Conservation (phyloP, 2,113 vertebrate genomes). For the Rhinoderma darwinii region DNA sequence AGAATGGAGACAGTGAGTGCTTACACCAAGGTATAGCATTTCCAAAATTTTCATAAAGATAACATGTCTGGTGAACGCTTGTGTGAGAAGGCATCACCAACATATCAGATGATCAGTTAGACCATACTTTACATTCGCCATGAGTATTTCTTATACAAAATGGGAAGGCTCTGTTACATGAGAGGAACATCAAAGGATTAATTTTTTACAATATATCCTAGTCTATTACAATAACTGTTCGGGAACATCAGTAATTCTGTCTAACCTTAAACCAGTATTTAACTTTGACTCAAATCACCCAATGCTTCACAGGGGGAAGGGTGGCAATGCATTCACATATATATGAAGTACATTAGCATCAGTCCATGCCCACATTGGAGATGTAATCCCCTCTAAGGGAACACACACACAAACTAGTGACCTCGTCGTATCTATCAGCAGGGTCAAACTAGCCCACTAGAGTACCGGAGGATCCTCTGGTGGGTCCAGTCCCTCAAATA, state of each 20-base stretch:
- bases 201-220: constrained; percentile 17
- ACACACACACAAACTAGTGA: not conserved
- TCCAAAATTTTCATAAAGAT: constrained; percentile 34
- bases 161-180: constrained; percentile 10
- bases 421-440: not conserved
- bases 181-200: constrained; percentile 34
- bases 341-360: not conserved
- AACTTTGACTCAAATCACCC: not conserved
- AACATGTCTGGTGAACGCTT: constrained; percentile 44
- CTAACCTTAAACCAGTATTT: not conserved
- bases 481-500: not conserved
- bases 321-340: not conserved
- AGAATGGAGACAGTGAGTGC: constrained; percentile 30
- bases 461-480: not conserved
- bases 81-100: constrained; percentile 10
- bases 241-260: not conserved
- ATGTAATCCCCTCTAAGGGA: not conserved
- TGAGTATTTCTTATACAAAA: constrained; percentile 4
- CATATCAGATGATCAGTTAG: constrained; percentile 47
- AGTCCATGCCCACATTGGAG: not conserved
- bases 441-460: not conserved
- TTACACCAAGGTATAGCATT: constrained; percentile 34
- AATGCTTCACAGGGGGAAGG: not conserved
- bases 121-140: constrained; percentile 17
- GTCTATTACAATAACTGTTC: not conserved